A percentile compares a stretch with the other conserved stretches of the same genome.
These are phyloP conservation scores for Manis javanica DNA, from an alignment of 2,797 vertebrate species.

Conservation along the genomic window DNA sequence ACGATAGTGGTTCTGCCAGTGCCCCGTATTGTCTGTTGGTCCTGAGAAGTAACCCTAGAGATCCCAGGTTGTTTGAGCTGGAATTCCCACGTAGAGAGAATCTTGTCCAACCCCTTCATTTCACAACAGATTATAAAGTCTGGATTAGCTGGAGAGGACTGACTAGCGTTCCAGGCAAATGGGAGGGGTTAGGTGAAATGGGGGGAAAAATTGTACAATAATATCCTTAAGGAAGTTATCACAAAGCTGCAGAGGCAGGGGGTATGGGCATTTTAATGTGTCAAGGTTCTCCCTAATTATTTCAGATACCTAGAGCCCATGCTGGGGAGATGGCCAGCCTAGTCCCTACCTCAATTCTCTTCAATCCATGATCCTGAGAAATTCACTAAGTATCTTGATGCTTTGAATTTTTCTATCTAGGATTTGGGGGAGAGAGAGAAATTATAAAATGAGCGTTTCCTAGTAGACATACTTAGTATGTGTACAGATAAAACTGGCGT, in stretches of 20 bases:
- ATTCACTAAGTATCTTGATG: not conserved
- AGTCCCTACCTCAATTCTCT: not conserved
- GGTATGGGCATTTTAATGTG: not conserved
- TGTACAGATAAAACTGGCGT: not conserved
- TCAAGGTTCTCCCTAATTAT: not conserved
- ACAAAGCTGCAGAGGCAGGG: not conserved
- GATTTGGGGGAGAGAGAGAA: conserved; percentile 31
- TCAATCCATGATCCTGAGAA: not conserved
- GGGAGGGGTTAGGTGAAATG: not conserved
- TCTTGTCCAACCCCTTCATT: not conserved
- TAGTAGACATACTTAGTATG: not conserved
- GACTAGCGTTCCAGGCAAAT: not conserved
- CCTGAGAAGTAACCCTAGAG: not conserved
- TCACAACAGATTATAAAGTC: not conserved
- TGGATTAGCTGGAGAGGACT: not conserved
- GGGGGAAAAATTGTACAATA: not conserved
- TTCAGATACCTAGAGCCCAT: not conserved
- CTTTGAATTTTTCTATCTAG: conserved; percentile 30
- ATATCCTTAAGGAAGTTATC: not conserved
- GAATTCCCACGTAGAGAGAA: not conserved
- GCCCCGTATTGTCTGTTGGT: not conserved
- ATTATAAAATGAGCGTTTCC: not conserved
- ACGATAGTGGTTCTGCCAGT: not conserved
- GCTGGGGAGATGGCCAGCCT: not conserved
- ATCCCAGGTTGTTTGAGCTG: not conserved